These are phyloP conservation scores for Scomber scombrus DNA, from an alignment of 2,113 vertebrate genomes.

Conservation along the genomic window DNA sequence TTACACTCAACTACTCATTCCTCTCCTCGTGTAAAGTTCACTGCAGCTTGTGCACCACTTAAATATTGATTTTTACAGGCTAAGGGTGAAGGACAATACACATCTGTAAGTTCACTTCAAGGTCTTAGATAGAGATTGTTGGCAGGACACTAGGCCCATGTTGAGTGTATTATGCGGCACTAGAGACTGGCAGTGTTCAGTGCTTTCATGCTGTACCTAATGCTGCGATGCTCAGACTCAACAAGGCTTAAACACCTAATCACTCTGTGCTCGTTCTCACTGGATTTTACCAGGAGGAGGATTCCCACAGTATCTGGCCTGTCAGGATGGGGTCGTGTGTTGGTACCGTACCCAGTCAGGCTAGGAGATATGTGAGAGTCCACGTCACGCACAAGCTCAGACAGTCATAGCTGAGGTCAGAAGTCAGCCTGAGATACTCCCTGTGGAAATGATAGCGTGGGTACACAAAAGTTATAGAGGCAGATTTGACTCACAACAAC, in stretches of 20 bases:
- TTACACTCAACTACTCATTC: background rate
- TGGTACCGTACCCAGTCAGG: constrained; percentile 49
- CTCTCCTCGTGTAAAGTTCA: background rate
- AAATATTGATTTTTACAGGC: constrained; percentile 14
- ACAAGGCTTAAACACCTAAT: background rate
- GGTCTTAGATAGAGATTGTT: constrained; percentile 11
- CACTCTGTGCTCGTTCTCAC: constrained; percentile 20
- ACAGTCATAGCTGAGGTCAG: constrained; percentile 50
- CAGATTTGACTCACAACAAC: constrained; percentile 8
- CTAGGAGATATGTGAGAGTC: constrained; percentile 41
- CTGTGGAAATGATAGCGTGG: constrained; percentile 34
- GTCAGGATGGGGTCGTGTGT: constrained; percentile 44
- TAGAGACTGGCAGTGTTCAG: constrained; percentile 2
- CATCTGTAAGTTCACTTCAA: constrained; percentile 39
- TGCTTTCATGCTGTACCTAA: constrained; percentile 20
- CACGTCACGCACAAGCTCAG: constrained; percentile 44
- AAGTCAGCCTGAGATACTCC: constrained; percentile 60
- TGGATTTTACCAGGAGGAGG: constrained; percentile 6
- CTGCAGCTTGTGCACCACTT: background rate
- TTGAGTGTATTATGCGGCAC: constrained; percentile 25
- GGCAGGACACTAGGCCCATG: constrained; percentile 26
- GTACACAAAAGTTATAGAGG: constrained; percentile 9
- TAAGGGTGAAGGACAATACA: background rate
- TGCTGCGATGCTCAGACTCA: background rate
- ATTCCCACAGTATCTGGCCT: constrained; percentile 67